Conservation (phyloP, 2,113 vertebrate genomes). For the Gorsachius goisagi region DNA sequence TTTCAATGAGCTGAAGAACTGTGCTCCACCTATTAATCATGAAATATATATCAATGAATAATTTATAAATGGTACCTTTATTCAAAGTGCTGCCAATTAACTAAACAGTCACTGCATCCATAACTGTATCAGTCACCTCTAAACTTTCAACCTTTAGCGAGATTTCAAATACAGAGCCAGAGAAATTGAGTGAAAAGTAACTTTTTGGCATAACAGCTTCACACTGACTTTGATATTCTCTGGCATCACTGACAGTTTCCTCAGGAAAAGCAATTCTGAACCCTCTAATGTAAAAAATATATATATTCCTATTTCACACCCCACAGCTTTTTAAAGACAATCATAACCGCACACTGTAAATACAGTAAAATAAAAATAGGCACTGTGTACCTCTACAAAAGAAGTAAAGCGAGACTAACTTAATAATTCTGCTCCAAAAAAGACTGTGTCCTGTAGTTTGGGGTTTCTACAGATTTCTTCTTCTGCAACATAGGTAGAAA, state of each 20-base stretch:
- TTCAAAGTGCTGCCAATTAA: slow-evolving; percentile 51
- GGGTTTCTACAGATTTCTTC: neutral
- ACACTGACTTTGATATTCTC: slow-evolving; percentile 1
- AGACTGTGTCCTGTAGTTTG: neutral
- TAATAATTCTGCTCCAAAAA: neutral
- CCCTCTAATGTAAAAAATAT: slow-evolving; percentile 34
- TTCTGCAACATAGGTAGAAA: neutral
- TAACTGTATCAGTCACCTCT: slow-evolving; percentile 34
- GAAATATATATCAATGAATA: slow-evolving; percentile 48
- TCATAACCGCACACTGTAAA: slow-evolving; percentile 17
- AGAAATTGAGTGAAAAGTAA: neutral
- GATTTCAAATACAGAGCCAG: neutral
- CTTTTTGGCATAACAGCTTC: slow-evolving; percentile 5
- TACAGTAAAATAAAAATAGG: slow-evolving; percentile 18
- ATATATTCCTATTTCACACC: slow-evolving; percentile 43
- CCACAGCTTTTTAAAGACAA: slow-evolving; percentile 48
- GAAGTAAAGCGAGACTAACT: neutral
- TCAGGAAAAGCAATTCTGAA: slow-evolving; percentile 21
- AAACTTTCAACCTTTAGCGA: slow-evolving; percentile 32
- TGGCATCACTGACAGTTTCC: neutral
- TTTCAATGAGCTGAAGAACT: slow-evolving; percentile 21
- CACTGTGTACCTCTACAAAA: neutral
- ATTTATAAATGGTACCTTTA: slow-evolving; percentile 62
- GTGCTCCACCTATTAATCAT: slow-evolving; percentile 46
- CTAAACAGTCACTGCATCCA: slow-evolving; percentile 27